Percentiles rank a stretch among this genome's conserved stretches.
These are phyloP conservation scores for Delia radicum DNA, from an alignment of 1,140 invertebrate species.

Conservation along the genomic window DNA sequence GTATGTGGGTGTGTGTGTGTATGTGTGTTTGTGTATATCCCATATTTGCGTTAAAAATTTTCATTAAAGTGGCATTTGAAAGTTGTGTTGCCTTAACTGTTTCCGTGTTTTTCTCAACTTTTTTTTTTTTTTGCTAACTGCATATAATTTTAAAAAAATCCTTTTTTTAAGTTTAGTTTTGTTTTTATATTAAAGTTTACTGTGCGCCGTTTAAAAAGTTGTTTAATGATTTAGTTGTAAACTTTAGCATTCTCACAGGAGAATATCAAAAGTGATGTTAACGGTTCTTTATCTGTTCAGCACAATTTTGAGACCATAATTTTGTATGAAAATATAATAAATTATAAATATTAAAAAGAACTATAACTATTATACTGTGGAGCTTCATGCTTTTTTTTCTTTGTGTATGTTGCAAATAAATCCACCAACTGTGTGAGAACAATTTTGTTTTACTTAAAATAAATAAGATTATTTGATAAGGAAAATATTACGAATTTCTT, in stretches of 20 bases:
- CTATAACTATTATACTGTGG: too few relatives aligned
- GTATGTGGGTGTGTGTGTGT: background rate
- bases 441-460: background rate
- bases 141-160: background rate
- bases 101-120: conserved; percentile 11
- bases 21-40: background rate
- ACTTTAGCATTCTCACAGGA: conserved; percentile 16
- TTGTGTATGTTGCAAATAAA: background rate
- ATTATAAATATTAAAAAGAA: background rate
- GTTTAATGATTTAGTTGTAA: conserved; percentile 21
- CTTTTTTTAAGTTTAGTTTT: background rate
- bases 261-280: conserved; percentile 20
- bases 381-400: too few relatives aligned
- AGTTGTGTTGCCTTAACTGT: conserved; percentile 21
- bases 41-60: conserved; percentile 16
- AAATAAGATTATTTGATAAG: background rate
- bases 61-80: conserved; percentile 23
- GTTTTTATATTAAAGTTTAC: background rate
- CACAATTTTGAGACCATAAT: conserved; percentile 6
- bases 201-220: conserved; percentile 2
- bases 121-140: background rate
- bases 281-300: conserved; percentile 13
- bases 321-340: conserved; percentile 10
- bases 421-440: too few relatives aligned
- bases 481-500: background rate